phyloP scores from a whole-genome alignment of 2,113 vertebrate species.

The Macquaria australasica region DNA sequence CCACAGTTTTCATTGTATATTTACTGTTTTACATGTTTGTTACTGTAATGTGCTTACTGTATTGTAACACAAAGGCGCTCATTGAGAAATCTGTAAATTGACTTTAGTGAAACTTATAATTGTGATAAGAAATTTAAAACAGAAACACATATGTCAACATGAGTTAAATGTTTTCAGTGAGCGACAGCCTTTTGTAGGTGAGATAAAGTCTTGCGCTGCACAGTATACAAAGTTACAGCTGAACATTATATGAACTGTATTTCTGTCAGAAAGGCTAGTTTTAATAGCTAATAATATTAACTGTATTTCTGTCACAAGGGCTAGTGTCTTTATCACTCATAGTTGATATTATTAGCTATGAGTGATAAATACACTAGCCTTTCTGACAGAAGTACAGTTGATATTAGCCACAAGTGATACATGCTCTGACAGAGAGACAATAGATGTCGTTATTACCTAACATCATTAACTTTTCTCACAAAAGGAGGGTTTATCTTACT shows the following conservation, averaged over 20 bases:
- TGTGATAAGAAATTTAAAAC: not conserved
- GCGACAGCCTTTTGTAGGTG: not conserved
- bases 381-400: no score
- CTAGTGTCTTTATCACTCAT: no score
- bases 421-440: no score
- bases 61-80: not conserved
- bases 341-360: no score
- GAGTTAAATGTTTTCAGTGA: constrained; percentile 14
- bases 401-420: no score
- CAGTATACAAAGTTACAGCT: not conserved
- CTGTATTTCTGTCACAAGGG: no score
- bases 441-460: no score
- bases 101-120: not conserved
- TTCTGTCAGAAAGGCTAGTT: no score
- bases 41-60: not conserved
- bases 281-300: no score
- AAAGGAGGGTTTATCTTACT: no score
- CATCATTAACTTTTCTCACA: no score
- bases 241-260: not conserved
- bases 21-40: not conserved
- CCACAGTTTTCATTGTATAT: not conserved
- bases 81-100: not conserved
- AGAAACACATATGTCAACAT: constrained; percentile 24
- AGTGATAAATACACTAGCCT: no score
- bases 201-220: not conserved